These are phyloP conservation scores for Panulirus ornatus DNA, from an alignment of 1,140 invertebrate species.

Conservation along the genomic window DNA sequence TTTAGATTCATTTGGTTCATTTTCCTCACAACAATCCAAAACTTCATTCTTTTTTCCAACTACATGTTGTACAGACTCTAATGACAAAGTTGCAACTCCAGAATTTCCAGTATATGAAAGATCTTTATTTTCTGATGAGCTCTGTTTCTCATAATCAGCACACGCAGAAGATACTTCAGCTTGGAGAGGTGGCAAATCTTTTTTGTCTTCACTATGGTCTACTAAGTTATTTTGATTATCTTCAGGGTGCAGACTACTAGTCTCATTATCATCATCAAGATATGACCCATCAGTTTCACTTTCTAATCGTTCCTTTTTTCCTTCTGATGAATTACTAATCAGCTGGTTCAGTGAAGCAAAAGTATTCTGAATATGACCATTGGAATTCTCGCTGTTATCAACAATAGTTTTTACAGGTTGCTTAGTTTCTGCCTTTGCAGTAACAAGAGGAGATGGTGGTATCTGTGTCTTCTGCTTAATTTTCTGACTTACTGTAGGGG, in stretches of 20 bases:
- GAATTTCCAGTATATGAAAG: background rate
- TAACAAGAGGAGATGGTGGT: constrained; percentile 22
- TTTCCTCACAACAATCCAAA: background rate
- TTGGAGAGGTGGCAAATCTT: background rate
- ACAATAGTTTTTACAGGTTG: background rate
- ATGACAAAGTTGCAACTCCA: too few species aligned
- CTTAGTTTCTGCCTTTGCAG: background rate
- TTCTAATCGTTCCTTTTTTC: background rate
- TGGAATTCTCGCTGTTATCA: background rate
- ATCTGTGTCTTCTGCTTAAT: background rate
- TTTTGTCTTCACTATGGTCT: background rate
- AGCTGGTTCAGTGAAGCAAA: background rate
- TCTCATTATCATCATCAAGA: background rate
- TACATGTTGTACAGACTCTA: background rate
- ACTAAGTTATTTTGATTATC: background rate
- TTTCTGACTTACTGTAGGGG: background rate
- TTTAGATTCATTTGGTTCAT: background rate
- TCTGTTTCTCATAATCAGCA: background rate
- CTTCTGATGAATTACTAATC: background rate
- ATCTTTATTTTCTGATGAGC: background rate
- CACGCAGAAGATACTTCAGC: background rate
- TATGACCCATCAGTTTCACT: background rate
- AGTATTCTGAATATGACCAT: background rate
- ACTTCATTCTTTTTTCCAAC: background rate
- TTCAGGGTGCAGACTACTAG: background rate